These are phyloP conservation scores for Channa striata DNA, from an alignment of 2,797 vertebrate genomes.

Conservation along the genomic window DNA sequence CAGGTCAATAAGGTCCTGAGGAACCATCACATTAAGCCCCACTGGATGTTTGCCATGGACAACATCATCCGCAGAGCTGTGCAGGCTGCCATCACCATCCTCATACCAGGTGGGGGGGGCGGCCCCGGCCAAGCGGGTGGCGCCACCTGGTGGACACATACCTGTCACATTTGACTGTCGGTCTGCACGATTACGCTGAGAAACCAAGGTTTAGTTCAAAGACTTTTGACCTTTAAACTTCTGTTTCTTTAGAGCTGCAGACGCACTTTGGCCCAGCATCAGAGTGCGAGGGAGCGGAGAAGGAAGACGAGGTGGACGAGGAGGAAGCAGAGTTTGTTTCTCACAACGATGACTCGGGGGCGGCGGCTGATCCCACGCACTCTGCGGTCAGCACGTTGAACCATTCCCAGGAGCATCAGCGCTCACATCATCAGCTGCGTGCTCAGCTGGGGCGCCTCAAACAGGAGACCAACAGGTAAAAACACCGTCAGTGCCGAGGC, in stretches of 20 bases:
- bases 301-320: slow-evolving; percentile 87
- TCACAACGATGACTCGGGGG: slow-evolving; percentile 64
- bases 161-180: too few relatives aligned
- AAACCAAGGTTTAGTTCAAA: too few relatives aligned
- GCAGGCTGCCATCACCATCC: slow-evolving; percentile 93
- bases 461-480: slow-evolving; percentile 89
- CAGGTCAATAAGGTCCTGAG: slow-evolving; percentile 95
- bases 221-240: background rate
- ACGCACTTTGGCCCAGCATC: slow-evolving; percentile 90
- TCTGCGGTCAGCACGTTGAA: slow-evolving; percentile 64
- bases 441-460: slow-evolving; percentile 88
- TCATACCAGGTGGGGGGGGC: slow-evolving; percentile 88
- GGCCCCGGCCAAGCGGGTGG: background rate
- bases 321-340: slow-evolving; percentile 81
- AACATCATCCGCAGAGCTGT: slow-evolving; percentile 95
- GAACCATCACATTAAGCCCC: slow-evolving; percentile 93
- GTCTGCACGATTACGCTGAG: background rate
- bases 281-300: slow-evolving; percentile 89
- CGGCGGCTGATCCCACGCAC: slow-evolving; percentile 44
- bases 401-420: slow-evolving; percentile 81
- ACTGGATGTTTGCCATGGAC: slow-evolving; percentile 99
- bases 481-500: too few relatives aligned
- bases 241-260: slow-evolving; percentile 85
- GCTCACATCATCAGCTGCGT: slow-evolving; percentile 80
- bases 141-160: slow-evolving; percentile 27